A percentile compares a stretch with the other conserved stretches of the same genome.
Evolutionary conservation across 2,888 invertebrate genomes (phyloP).

Genomic region (Epinotia bilunana): DNA sequence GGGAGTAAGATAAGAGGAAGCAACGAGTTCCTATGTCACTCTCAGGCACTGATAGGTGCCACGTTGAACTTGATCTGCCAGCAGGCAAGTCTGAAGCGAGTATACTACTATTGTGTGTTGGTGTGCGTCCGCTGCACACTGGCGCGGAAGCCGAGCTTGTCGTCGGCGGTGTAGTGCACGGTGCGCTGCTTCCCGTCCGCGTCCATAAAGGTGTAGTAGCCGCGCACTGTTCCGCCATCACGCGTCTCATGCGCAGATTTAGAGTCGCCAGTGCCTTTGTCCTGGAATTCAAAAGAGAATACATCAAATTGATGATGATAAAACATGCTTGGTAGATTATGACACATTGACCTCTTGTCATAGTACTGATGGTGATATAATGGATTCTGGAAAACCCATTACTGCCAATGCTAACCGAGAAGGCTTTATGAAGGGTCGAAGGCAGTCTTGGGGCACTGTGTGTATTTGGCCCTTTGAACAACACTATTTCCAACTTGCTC

Average conservation of each 20-base stretch:
- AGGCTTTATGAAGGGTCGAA: too few relatives aligned
- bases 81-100: not conserved
- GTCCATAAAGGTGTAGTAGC: conserved; percentile 71
- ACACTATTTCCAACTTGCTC: too few relatives aligned
- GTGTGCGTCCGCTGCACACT: conserved; percentile 56
- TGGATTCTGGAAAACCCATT: too few relatives aligned
- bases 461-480: too few relatives aligned
- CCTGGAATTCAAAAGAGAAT: conserved; percentile 60
- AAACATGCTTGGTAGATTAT: too few relatives aligned
- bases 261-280: conserved; percentile 64
- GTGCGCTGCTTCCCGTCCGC: conserved; percentile 69
- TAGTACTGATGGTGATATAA: too few relatives aligned
- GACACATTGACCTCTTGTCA: too few relatives aligned
- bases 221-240: conserved; percentile 62
- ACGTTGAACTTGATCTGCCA: not conserved
- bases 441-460: too few relatives aligned
- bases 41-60: not conserved
- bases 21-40: too few relatives aligned
- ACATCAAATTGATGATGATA: too few relatives aligned
- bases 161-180: conserved; percentile 71
- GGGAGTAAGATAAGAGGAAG: not conserved
- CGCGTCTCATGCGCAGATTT: conserved; percentile 66
- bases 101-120: conserved; percentile 44
- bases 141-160: conserved; percentile 64
- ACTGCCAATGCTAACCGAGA: too few relatives aligned